phyloP scores from a whole-genome alignment of 2,888 invertebrate species.

The Epinotia bilunana region DNA sequence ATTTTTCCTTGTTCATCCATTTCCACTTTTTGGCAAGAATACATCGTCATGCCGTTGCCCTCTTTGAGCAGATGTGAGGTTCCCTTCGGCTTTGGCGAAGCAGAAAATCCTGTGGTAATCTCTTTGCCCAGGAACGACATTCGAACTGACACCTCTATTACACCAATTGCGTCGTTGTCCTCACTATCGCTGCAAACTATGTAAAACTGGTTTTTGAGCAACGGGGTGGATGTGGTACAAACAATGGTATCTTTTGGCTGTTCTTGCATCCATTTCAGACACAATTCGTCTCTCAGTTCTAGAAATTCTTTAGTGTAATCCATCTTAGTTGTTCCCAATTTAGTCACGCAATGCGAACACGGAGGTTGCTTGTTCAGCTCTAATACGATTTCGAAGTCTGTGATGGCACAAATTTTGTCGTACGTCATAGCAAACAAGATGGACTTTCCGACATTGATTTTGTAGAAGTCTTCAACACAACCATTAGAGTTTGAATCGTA shows the following conservation, averaged over 20 bases:
- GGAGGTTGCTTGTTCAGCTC: constrained; percentile 75
- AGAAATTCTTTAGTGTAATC: constrained; percentile 72
- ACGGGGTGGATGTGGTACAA: constrained; percentile 74
- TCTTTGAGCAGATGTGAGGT: constrained; percentile 68
- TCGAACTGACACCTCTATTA: constrained; percentile 73
- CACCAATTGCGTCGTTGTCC: constrained; percentile 70
- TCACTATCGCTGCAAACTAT: constrained; percentile 67
- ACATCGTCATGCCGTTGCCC: constrained; percentile 77
- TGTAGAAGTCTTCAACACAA: constrained; percentile 67
- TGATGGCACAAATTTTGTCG: constrained; percentile 74
- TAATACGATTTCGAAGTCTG: constrained; percentile 69
- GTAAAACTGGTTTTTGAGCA: constrained; percentile 74
- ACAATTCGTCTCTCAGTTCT: constrained; percentile 69
- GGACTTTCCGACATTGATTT: constrained; percentile 76
- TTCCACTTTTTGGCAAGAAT: constrained; percentile 78
- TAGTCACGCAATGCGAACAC: constrained; percentile 72
- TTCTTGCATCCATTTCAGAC: constrained; percentile 71
- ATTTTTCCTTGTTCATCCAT: constrained; percentile 79
- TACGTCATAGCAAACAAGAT: constrained; percentile 79
- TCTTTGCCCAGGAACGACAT: constrained; percentile 81
- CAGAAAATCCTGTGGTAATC: constrained; percentile 75
- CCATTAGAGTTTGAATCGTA: constrained; percentile 72
- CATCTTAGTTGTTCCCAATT: constrained; percentile 72
- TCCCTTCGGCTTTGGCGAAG: constrained; percentile 65
- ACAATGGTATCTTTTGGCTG: constrained; percentile 73